A percentile compares a stretch with the other conserved stretches of the same genome.
phyloP scores from a whole-genome alignment of 1,140 invertebrate genomes.

The Sycobia sp. region DNA sequence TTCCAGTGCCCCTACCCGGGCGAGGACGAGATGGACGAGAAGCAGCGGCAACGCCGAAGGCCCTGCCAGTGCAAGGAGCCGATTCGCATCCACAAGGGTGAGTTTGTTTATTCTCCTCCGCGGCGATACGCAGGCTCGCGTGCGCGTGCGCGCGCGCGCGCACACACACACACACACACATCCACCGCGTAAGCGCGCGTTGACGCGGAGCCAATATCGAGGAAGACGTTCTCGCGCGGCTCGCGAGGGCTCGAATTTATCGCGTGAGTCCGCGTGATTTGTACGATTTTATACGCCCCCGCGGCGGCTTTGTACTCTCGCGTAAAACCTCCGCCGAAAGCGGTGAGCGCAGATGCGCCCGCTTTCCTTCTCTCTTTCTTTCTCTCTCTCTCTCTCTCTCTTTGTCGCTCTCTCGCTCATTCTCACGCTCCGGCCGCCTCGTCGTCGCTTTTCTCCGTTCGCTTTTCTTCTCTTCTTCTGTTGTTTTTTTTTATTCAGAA shows the following conservation, averaged over 20 bases:
- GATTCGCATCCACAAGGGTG: slow-evolving; percentile 26
- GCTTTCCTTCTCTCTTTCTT: too few relatives aligned
- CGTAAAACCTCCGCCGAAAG: too few relatives aligned
- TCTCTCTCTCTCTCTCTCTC: too few relatives aligned
- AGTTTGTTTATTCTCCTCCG: slow-evolving; percentile 26
- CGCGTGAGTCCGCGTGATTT: slow-evolving; percentile 7
- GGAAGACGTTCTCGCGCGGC: slow-evolving; percentile 9
- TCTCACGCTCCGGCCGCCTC: too few relatives aligned
- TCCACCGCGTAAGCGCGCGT: too few relatives aligned
- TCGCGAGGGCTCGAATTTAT: slow-evolving; percentile 1
- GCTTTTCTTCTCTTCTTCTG: slow-evolving; percentile 3
- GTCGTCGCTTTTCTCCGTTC: background rate
- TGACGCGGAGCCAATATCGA: background rate
- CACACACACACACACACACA: background rate
- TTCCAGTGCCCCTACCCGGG: slow-evolving; percentile 45
- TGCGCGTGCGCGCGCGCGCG: too few relatives aligned
- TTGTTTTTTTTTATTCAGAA: too few relatives aligned
- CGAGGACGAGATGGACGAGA: slow-evolving; percentile 13
- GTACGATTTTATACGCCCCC: too few relatives aligned
- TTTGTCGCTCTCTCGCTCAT: too few relatives aligned
- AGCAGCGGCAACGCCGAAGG: background rate
- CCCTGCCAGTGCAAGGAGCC: slow-evolving; percentile 44
- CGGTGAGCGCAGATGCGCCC: too few relatives aligned
- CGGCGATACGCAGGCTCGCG: too few relatives aligned
- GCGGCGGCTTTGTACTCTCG: too few relatives aligned